Evolutionary conservation across 1,140 invertebrate genomes (phyloP), one percentile per base, ranked within the genome.

Genomic region (Papilio polytes): DNA sequence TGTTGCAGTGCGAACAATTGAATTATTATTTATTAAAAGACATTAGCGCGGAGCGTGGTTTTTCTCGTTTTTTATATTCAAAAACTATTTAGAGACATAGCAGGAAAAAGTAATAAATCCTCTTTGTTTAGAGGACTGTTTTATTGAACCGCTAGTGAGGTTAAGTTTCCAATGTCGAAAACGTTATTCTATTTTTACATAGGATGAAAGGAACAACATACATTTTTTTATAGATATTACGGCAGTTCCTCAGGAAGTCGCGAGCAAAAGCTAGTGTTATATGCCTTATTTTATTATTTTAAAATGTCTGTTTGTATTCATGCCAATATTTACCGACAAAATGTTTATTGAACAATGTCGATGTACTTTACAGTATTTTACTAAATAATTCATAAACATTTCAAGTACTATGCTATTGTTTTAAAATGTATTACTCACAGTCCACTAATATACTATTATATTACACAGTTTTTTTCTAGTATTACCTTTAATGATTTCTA

Each of bases 321-420:
- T 4, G n/a, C 6, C 44, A 72, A 66, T 81, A 59, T 81, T 36
- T 59, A 82, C 78, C n/a, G n/a, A n/a, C n/a, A n/a, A n/a, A n/a
- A 6, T 83, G 80, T 80, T 73, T 82, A 81, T 80, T 78, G n/a
- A 53, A 48, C 74, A 26, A 77, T 84, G 86, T 84, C 82, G 84
- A 84, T 82, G 86, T 74, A 84, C 88, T 78, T 80, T 82, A 79
- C 82, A 84, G 87, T 85, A 89, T 89, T 87, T 83, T 84, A 81
- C 86, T 88, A 83, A 82, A 86, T 80, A 77, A 86, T 85, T 89
- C 86, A 86, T 84, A 83, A 41, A 41, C 36, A 0, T 41, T 85
- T 85, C 85, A 84, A 83, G 82, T 85, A 81, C 41, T 48, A 77
- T 31, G 1, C 22, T 13, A 66, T 66, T 66, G 59, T 70, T 70